Evolutionary conservation across 2,797 vertebrate species (phyloP), one percentile per base, ranked within the genome.

Genomic region (Crocodylus rhombifer): DNA sequence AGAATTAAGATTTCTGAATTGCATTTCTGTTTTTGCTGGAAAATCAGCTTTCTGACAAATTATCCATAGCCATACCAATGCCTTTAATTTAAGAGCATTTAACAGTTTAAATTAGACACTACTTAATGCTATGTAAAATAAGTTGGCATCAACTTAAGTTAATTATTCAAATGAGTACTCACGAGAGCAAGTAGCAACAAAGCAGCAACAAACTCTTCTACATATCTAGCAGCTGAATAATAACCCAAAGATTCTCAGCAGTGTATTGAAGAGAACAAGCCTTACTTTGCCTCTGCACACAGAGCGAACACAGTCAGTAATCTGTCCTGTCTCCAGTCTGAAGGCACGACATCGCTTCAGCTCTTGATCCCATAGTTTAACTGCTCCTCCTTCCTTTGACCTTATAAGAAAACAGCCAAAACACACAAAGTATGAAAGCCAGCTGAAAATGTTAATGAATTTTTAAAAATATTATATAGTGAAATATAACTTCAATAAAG

Each of bases 281-380:
- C 86, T 90, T 97, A 99, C 99, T 98, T 99, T 99, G 91, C 99
- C 99, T 96, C 99, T 98, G 97, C 99, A 99, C 42, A 99, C 99
- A 26, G 99, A 99, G 58, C 99, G 98, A 62, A 99, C 99, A 11
- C 98, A 99, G 95, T 99, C 99, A 1, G 99, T 99, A 89, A 98
- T 95, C 90, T 99, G 99, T 84, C 99, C 99, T 0, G 99, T 99
- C 98, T 99, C 99, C 21, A 99, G 97, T 76, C 98, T 97, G 97
- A 99, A 99, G 82, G 99, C 99, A 90, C 99, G 98, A 94, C 99
- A 99, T n/a, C 99, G 97, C 93, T 99, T 99, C 96, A 99, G 97
- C 94, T 99, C 99, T 97, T 99, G 99, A 91, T 99, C 99, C 99
- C 99, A 99, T 3, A 99, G 98, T 90, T 99, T 99, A 26, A 99